A percentile compares a stretch with the other conserved stretches of the same genome.
phyloP scores from a whole-genome alignment of 2,113 vertebrate species.

The Origma solitaria region DNA sequence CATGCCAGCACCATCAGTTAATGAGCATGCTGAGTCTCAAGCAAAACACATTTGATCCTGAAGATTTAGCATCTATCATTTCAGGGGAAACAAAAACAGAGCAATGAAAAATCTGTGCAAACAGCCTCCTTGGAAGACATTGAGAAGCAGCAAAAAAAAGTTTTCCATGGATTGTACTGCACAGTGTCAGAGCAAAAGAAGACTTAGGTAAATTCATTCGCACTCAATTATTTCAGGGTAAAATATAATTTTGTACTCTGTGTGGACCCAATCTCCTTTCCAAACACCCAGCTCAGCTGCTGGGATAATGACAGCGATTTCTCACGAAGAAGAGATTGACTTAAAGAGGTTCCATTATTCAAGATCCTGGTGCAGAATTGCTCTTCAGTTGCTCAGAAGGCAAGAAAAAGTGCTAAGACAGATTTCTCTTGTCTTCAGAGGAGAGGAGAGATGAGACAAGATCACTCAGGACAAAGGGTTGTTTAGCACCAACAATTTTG shows the following conservation, averaged over 20 bases:
- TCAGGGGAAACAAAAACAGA: not conserved
- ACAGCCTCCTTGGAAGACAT: not conserved
- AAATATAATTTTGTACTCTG: not conserved
- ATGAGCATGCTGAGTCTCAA: not conserved
- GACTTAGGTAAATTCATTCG: not conserved
- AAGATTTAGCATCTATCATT: not conserved
- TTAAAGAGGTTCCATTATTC: not conserved
- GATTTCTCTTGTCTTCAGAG: not conserved
- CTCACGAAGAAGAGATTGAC: not conserved
- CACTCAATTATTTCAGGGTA: not conserved
- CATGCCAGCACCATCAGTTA: conserved; percentile 8
- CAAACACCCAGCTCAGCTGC: not conserved
- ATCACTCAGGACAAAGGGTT: not conserved
- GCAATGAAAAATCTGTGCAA: not conserved
- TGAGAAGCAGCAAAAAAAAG: not conserved
- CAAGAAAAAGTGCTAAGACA: not conserved
- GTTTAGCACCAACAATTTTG: not conserved
- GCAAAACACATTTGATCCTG: not conserved
- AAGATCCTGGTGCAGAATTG: not conserved
- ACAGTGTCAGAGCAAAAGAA: not conserved
- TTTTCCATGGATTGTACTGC: not conserved
- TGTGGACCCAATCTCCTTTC: not conserved
- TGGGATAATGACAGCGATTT: not conserved
- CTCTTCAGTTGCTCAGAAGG: not conserved
- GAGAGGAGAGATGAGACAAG: not conserved